A percentile compares a stretch with the other conserved stretches of the same genome.
Conservation (phyloP, 1,140 invertebrate species). For the Cepaea nemoralis region DNA sequence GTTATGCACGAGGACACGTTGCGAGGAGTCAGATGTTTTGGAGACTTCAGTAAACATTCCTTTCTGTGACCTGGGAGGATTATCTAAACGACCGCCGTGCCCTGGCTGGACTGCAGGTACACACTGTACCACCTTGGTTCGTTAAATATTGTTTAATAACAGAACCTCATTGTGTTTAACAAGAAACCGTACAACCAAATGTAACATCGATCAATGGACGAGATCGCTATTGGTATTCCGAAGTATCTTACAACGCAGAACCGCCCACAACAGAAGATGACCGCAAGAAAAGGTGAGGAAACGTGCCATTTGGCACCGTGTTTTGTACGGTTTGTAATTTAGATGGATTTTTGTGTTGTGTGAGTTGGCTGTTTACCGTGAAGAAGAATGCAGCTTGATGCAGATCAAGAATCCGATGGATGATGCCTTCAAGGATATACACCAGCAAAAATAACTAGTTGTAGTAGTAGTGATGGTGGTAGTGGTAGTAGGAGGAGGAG, state of each 20-base stretch:
- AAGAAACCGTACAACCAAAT: background rate
- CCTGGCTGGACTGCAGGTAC: background rate
- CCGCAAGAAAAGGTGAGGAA: background rate
- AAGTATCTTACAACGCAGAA: background rate
- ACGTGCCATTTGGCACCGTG: background rate
- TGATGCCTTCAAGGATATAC: too few species aligned
- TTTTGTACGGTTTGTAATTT: too few species aligned
- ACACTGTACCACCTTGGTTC: background rate
- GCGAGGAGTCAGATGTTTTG: constrained; percentile 28
- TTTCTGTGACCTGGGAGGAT: background rate
- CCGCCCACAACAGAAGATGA: background rate
- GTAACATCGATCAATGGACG: background rate
- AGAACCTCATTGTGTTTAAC: background rate
- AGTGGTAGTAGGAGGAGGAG: too few species aligned
- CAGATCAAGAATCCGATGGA: too few species aligned
- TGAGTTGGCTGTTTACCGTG: too few species aligned
- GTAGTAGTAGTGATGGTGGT: too few species aligned
- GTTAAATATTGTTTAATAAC: background rate
- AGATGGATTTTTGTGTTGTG: too few species aligned
- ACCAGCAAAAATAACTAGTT: too few species aligned
- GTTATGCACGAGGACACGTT: constrained; percentile 6
- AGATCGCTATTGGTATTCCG: background rate
- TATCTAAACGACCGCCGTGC: background rate
- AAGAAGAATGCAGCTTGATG: too few species aligned
- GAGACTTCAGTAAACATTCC: constrained; percentile 13